Conservation (phyloP, 1,140 invertebrate species). For the Hirudo medicinalis region DNA sequence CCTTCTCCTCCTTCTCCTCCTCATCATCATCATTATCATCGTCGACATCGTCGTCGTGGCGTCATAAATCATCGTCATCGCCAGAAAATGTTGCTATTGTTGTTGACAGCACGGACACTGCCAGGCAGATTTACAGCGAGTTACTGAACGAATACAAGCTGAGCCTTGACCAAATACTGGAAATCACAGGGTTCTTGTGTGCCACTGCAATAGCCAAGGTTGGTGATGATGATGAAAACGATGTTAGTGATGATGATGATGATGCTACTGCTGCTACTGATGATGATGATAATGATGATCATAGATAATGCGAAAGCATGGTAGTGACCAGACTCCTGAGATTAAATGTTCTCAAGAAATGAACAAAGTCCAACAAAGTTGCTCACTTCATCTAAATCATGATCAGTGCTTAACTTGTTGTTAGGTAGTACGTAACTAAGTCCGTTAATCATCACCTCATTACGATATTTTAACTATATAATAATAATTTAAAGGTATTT, state of each 20-base stretch:
- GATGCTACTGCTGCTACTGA: not conserved
- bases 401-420: too few relatives aligned
- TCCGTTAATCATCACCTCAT: too few relatives aligned
- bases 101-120: not conserved
- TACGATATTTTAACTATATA: too few relatives aligned
- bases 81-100: not conserved
- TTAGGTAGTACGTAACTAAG: too few relatives aligned
- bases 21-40: slow-evolving; percentile 4
- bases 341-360: too few relatives aligned
- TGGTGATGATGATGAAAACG: not conserved
- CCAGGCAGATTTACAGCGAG: not conserved
- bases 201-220: slow-evolving; percentile 4
- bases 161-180: not conserved
- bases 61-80: not conserved
- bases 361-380: too few relatives aligned
- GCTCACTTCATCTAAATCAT: too few relatives aligned
- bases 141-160: slow-evolving; percentile 8
- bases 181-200: slow-evolving; percentile 2
- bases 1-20: too few relatives aligned
- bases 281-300: not conserved
- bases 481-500: too few relatives aligned
- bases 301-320: too few relatives aligned
- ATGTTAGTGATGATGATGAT: too few relatives aligned
- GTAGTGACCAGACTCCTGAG: too few relatives aligned
- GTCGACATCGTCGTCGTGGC: not conserved